Evolutionary conservation across 2,797 vertebrate genomes (phyloP), one percentile per base, ranked within the genome.

Genomic region (Syngnathus acus): DNA sequence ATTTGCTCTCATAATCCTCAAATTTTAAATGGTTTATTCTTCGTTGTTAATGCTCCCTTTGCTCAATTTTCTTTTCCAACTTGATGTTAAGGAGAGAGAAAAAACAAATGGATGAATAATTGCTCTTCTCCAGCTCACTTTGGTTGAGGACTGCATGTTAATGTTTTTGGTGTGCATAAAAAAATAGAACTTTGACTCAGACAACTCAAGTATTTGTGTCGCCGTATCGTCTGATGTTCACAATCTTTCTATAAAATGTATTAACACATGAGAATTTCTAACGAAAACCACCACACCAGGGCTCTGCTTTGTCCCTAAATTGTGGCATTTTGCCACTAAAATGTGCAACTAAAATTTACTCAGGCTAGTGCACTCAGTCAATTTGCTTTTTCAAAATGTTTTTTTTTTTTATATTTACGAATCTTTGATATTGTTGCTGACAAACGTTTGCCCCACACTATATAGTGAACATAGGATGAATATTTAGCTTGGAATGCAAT

Each of bases 21-120:
- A 45, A 2, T 26, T 45, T 7, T 62, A 3, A 37, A 39, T 19
- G 21, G n/a, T 37, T 40, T 65, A 6, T 65, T 69, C 50, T 73
- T 16, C 16, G 10, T 59, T 66, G 74, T 77, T 62, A 6, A 63
- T 58, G 65, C 68, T 77, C 72, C 13, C 2, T 78, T 66, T 59
- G 77, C 53, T 74, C 42, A 21, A 19, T 40, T n/a, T 39, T 53
- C 16, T 81, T 78, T 78, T 82, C 71, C 84, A 80, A 78, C 72
- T 80, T 67, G 58, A 78, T 80, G 81, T 82, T 73, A 78, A 74
- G 69, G 57, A 17, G 47, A n/a, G 62, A n/a, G 17, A 39, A 67
- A 65, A 8, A 23, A 8, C 63, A 42, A 45, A 26, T 70, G 10
- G 69, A 47, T 47, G 45, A 47, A 16, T 6, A 47, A 47, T 47